A percentile compares a stretch with the other conserved stretches of the same genome.
phyloP scores from a whole-genome alignment of 2,113 vertebrate species.

The Myxocyprinus asiaticus region DNA sequence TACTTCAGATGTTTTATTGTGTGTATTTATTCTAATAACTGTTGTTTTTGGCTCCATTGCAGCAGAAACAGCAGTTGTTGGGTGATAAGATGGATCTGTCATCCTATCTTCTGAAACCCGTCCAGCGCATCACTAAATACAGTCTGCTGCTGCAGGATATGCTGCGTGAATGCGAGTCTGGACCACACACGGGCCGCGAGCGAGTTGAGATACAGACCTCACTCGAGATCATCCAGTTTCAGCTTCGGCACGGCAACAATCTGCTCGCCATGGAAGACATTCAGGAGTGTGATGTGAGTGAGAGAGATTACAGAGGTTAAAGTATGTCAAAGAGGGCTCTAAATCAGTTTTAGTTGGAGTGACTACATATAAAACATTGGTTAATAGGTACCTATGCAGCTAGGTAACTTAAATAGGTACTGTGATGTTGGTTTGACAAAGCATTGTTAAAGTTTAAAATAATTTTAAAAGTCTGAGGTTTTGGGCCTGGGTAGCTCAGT shows the following conservation, averaged over 20 bases:
- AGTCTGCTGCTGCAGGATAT: slow-evolving; percentile 77
- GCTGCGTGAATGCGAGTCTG: slow-evolving; percentile 64
- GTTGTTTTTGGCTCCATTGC: slow-evolving; percentile 5
- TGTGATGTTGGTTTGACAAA: too few relatives aligned
- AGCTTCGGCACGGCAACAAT: slow-evolving; percentile 77
- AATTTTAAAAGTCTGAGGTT: too few relatives aligned
- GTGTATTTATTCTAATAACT: too few relatives aligned
- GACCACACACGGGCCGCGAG: slow-evolving; percentile 54
- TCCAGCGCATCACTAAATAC: slow-evolving; percentile 82
- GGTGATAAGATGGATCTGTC: slow-evolving; percentile 77
- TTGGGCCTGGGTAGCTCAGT: too few relatives aligned
- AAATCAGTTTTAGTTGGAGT: too few relatives aligned
- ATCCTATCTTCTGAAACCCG: slow-evolving; percentile 77
- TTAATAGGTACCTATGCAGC: too few relatives aligned
- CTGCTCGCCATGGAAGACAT: slow-evolving; percentile 80
- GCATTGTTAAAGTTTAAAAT: too few relatives aligned
- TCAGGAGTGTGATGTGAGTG: slow-evolving; percentile 75
- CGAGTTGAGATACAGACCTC: slow-evolving; percentile 69
- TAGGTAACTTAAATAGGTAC: too few relatives aligned
- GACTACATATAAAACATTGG: too few relatives aligned
- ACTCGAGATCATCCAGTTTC: slow-evolving; percentile 74
- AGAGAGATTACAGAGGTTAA: neutral
- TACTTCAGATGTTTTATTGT: too few relatives aligned
- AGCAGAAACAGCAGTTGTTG: slow-evolving; percentile 75
- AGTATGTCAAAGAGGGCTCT: too few relatives aligned